These are phyloP conservation scores for Brachionus manjavacas DNA, from an alignment of 1,140 invertebrate species.

Conservation along the genomic window DNA sequence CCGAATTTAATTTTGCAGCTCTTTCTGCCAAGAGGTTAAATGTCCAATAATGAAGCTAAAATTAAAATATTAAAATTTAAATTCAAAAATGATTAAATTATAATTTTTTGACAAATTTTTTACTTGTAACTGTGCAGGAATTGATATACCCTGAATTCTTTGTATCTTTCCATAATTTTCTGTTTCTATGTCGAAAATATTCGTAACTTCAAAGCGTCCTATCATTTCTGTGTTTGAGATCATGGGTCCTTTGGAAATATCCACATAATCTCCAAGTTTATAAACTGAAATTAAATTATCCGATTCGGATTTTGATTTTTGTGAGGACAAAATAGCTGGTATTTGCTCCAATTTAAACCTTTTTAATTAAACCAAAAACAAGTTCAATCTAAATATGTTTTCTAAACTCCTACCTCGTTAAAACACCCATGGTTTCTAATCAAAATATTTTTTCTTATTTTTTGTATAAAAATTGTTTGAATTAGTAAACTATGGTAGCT, in stretches of 20 bases:
- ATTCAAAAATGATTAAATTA: too few species aligned
- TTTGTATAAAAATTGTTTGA: too few species aligned
- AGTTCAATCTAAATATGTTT: too few species aligned
- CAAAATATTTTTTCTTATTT: too few species aligned
- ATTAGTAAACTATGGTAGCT: too few species aligned
- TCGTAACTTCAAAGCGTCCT: constrained; percentile 68
- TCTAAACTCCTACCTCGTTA: too few species aligned
- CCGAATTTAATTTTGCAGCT: constrained; percentile 61
- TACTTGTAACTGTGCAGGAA: constrained; percentile 66
- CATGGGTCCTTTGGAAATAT: constrained; percentile 85
- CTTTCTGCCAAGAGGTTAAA: constrained; percentile 70
- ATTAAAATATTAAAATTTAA: too few species aligned
- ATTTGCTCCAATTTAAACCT: constrained; percentile 74
- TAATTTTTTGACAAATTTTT: neutral
- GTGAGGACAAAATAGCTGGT: constrained; percentile 66
- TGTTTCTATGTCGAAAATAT: constrained; percentile 65
- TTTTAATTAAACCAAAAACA: neutral
- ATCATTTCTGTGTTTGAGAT: constrained; percentile 70
- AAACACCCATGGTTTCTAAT: too few species aligned
- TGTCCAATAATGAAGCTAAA: constrained; percentile 72
- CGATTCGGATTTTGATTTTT: constrained; percentile 47
- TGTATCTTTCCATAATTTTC: constrained; percentile 65
- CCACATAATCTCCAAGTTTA: constrained; percentile 74
- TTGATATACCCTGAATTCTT: constrained; percentile 79
- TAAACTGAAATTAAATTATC: constrained; percentile 68